These are phyloP conservation scores for Channa maculata DNA, from an alignment of 2,113 vertebrate genomes.

Conservation along the genomic window DNA sequence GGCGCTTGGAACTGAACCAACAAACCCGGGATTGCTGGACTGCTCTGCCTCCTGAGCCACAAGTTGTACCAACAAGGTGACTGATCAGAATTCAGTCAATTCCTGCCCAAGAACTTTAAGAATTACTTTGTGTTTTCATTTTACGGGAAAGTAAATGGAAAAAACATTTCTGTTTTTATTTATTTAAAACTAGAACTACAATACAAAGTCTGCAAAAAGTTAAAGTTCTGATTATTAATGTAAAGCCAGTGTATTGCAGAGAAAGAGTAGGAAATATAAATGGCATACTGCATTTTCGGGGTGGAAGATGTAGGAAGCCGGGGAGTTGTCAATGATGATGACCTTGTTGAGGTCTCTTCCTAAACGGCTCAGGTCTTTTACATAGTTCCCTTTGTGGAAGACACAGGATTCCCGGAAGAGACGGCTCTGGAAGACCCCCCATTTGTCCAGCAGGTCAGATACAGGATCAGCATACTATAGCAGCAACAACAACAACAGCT, in stretches of 20 bases:
- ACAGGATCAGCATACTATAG: slow-evolving; percentile 94
- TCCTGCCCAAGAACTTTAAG: too few relatives aligned
- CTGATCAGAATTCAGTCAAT: too few relatives aligned
- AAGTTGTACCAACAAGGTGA: too few relatives aligned
- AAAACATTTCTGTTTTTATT: too few relatives aligned
- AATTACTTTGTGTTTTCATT: too few relatives aligned
- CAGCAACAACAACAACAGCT: background rate
- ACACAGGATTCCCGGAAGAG: slow-evolving; percentile 97
- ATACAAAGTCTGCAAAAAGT: too few relatives aligned
- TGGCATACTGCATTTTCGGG: slow-evolving; percentile 92
- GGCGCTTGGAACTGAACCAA: too few relatives aligned
- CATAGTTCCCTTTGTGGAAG: slow-evolving; percentile 96
- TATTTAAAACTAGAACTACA: too few relatives aligned
- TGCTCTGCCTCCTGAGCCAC: too few relatives aligned
- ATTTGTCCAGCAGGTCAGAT: slow-evolving; percentile 95
- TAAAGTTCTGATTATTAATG: too few relatives aligned
- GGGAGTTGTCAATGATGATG: slow-evolving; percentile 97
- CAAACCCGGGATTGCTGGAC: too few relatives aligned
- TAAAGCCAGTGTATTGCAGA: background rate
- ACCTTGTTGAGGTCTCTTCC: slow-evolving; percentile 93
- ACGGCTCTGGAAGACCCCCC: slow-evolving; percentile 92
- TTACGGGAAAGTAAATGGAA: too few relatives aligned
- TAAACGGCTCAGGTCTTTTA: slow-evolving; percentile 96
- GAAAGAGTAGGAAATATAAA: background rate
- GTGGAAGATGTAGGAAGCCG: slow-evolving; percentile 97